A percentile compares a stretch with the other conserved stretches of the same genome.
Conservation (phyloP, 1,140 invertebrate genomes). For the Choristoneura fumiferana region DNA sequence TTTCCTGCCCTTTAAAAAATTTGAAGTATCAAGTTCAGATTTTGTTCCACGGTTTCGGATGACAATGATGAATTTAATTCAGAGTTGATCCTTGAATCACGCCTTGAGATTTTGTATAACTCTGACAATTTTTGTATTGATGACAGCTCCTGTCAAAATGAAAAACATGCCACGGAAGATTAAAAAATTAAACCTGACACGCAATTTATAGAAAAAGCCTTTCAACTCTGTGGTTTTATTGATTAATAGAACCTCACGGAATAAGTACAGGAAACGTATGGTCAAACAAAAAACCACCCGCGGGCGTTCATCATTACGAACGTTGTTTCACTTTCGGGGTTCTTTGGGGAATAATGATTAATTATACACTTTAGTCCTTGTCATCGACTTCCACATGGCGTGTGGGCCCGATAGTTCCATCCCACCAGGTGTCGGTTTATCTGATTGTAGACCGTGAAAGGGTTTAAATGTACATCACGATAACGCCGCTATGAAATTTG, state of each 20-base stretch:
- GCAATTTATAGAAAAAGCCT: conserved; percentile 22
- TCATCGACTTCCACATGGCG: conserved; percentile 57
- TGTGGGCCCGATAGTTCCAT: conserved; percentile 46
- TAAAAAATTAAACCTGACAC: conserved; percentile 18
- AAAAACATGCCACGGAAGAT: conserved; percentile 10
- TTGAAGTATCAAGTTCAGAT: conserved; percentile 40
- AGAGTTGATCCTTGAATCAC: background rate
- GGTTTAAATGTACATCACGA: conserved; percentile 34
- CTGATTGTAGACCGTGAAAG: conserved; percentile 52
- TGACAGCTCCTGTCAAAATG: conserved; percentile 5
- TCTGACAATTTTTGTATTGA: background rate
- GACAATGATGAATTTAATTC: conserved; percentile 14
- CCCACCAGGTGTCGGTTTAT: conserved; percentile 63
- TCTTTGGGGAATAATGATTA: conserved; percentile 65
- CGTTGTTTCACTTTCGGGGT: conserved; percentile 41
- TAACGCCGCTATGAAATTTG: conserved; percentile 26
- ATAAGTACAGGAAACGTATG: conserved; percentile 54
- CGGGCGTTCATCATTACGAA: conserved; percentile 52
- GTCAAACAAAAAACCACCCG: conserved; percentile 46
- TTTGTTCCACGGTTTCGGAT: conserved; percentile 26
- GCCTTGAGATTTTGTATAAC: background rate
- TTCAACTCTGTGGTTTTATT: conserved; percentile 39
- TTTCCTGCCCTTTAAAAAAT: conserved; percentile 37
- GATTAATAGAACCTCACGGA: conserved; percentile 58
- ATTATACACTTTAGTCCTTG: conserved; percentile 66